Conservation (phyloP, 2,888 invertebrate species). For the Ectobius pallidus region DNA sequence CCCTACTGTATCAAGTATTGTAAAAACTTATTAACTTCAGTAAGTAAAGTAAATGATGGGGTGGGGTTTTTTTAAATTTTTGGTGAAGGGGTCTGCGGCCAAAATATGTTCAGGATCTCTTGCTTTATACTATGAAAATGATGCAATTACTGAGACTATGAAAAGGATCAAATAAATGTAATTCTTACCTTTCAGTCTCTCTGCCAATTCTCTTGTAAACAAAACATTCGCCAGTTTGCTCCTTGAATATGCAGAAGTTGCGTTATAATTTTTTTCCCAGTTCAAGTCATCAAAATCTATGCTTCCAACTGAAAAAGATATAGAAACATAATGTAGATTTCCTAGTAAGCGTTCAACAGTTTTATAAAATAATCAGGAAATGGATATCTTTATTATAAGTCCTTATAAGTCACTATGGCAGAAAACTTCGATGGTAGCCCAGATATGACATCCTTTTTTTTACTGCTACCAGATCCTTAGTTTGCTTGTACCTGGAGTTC, state of each 20-base stretch:
- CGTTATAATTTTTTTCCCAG: constrained; percentile 27
- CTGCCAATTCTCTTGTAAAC: constrained; percentile 49
- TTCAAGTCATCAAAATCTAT: constrained; percentile 46
- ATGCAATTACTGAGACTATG: no score
- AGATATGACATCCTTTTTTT: no score
- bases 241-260: constrained; percentile 47
- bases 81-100: not conserved
- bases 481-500: no score
- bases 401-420: no score
- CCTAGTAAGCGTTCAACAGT: no score
- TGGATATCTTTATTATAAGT: no score
- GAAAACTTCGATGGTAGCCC: no score
- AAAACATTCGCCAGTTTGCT: constrained; percentile 52
- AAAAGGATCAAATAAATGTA: no score
- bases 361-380: no score
- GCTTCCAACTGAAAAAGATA: constrained; percentile 37
- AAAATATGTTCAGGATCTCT: not conserved
- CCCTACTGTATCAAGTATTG: not conserved
- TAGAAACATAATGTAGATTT: no score
- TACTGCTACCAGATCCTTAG: no score
- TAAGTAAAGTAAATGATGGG: not conserved
- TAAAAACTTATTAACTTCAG: not conserved
- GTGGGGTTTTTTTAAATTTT: not conserved
- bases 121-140: not conserved
- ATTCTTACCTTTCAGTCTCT: constrained; percentile 43